A percentile compares a stretch with the other conserved stretches of the same genome.
phyloP scores from a whole-genome alignment of 1,140 invertebrate species.

The Lerema accius region DNA sequence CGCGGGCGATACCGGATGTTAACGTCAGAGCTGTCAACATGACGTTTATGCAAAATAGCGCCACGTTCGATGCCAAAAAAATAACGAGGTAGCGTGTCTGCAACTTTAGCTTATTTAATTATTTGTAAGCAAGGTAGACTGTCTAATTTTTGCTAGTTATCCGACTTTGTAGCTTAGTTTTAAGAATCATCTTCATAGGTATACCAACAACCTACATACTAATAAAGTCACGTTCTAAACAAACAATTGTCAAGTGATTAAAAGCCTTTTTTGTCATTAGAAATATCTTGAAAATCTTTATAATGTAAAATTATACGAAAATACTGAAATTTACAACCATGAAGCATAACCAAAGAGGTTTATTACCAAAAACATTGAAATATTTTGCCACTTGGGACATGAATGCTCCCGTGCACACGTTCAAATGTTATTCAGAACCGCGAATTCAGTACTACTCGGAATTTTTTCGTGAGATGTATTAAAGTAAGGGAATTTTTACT shows the following conservation, averaged over 20 bases:
- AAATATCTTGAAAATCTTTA: too few relatives aligned
- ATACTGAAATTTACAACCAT: too few relatives aligned
- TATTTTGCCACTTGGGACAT: conserved; percentile 1
- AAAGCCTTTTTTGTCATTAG: too few relatives aligned
- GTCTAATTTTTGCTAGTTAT: too few relatives aligned
- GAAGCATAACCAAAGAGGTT: too few relatives aligned
- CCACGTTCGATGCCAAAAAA: background rate
- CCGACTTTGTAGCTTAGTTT: too few relatives aligned
- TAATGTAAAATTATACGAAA: too few relatives aligned
- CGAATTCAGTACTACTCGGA: conserved; percentile 4
- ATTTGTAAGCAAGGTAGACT: background rate
- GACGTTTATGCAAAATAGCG: conserved; percentile 22
- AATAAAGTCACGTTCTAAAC: too few relatives aligned
- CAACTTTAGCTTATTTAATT: background rate
- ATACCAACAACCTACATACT: too few relatives aligned
- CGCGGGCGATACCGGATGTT: background rate
- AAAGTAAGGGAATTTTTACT: conserved; percentile 18
- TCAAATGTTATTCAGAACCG: conserved; percentile 16
- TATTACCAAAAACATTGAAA: conserved; percentile 4
- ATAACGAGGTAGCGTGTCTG: background rate
- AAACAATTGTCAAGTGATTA: too few relatives aligned
- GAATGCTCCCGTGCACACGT: conserved; percentile 9
- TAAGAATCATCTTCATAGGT: too few relatives aligned
- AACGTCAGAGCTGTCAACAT: conserved; percentile 10
- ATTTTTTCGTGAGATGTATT: conserved; percentile 6